Evolutionary conservation across 2,113 vertebrate genomes (phyloP), one percentile per base, ranked within the genome.

Genomic region (Rafetus swinhoei): DNA sequence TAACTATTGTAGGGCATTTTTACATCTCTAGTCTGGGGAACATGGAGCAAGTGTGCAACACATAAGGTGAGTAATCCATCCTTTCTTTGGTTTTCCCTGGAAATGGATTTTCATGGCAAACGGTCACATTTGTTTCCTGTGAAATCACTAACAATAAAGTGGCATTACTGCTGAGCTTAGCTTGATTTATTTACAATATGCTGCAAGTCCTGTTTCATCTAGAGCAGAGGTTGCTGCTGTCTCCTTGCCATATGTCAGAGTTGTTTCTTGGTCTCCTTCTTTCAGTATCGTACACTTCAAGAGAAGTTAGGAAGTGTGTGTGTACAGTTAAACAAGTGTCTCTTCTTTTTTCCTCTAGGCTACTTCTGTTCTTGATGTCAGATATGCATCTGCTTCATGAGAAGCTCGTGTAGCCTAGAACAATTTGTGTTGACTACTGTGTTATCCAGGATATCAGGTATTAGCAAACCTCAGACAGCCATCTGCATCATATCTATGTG

Each of bases 371-470:
- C 98, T 99, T 57, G 98, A 99, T 87, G 98, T 98, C 96, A 98
- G 98, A 98, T 98, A 98, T 7, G 84, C 98, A 56, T 98, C 98
- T 86, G 98, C 98, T 95, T 98, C 98, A 35, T 99, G 98, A 99
- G 97, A 96, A 93, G 88, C 94, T 93, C 94, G 91, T 96, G 94
- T 94, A 92, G 96, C 97, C 95, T 95, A 95, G 97, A 96, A 97
- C 97, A 96, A 97, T 97, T 96, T 97, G 96, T 96, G 85, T 97
- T 98, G 98, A 97, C 98, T 97, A 94, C 98, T 97, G 94, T 93
- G 97, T 97, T 95, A 92, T 94, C 97, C 97, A 95, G 96, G 97
- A 96, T 95, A 97, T 98, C 98, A 98, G 98, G 98, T 98, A 97
- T 98, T 97, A 97, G 94, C 90, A 96, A 98, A 97, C 98, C 95